phyloP scores from a whole-genome alignment of 2,888 invertebrate genomes.

The Camptogramma bilineatum region DNA sequence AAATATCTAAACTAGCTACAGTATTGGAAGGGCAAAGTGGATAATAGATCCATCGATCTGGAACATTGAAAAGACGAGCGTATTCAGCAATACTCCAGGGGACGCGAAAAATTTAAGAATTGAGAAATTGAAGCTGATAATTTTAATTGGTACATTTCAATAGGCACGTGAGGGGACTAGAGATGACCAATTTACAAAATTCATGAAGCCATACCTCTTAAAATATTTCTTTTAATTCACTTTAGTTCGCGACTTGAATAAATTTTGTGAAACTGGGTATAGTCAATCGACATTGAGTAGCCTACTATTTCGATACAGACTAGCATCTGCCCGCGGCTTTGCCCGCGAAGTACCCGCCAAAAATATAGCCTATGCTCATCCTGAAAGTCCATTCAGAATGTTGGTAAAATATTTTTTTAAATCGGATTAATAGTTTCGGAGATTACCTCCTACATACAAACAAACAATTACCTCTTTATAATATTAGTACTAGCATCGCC shows the following conservation, averaged over 20 bases:
- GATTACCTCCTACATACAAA: too few species aligned
- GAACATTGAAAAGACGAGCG: background rate
- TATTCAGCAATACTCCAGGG: conserved; percentile 6
- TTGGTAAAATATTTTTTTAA: too few species aligned
- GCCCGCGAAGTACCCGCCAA: too few species aligned
- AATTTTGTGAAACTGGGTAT: background rate
- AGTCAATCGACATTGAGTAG: background rate
- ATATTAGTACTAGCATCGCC: too few species aligned
- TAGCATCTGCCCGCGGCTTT: too few species aligned
- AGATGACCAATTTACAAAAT: background rate
- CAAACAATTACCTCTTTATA: too few species aligned
- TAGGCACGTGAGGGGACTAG: conserved; percentile 16
- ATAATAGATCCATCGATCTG: conserved; percentile 3
- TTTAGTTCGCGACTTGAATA: background rate
- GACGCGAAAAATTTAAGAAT: conserved; percentile 22
- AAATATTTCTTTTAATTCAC: conserved; percentile 3
- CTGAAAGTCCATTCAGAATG: too few species aligned
- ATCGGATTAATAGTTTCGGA: too few species aligned
- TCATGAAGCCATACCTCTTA: conserved; percentile 2
- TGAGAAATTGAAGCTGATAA: conserved; percentile 18
- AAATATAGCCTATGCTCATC: too few species aligned
- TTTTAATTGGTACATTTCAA: conserved; percentile 29
- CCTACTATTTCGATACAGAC: too few species aligned
- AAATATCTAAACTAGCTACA: too few species aligned
- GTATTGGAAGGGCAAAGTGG: background rate